Evolutionary conservation across 2,888 invertebrate genomes (phyloP), one percentile per base, ranked within the genome.

Genomic region (Bugulina stolonifera): DNA sequence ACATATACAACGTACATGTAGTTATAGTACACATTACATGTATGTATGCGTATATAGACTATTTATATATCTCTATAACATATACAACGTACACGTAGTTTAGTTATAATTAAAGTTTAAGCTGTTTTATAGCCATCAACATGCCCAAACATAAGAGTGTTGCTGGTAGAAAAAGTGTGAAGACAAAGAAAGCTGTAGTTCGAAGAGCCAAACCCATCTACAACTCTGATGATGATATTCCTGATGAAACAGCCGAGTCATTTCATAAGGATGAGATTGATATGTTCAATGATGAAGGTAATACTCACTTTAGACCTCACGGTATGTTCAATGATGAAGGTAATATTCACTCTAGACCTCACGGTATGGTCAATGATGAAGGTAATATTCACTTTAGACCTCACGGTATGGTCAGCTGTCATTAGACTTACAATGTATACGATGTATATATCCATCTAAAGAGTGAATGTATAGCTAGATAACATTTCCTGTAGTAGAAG

Each of bases 181-280:
- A 64, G n/a, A 64, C 27, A 32, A 64, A 32, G 32, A 64, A 64
- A n/a, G 32, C 32, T 10, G 27, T 27, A 3, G 10, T 32, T 32
- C 22, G 10, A 32, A 64, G 32, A 64, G 64, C 64, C n/a, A 64
- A 64, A 27, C 64, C 64, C 22, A 64, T 64, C 5, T 64, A 64
- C 32, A 27, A 25, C 27, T 64, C 64, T 32, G 64, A 64, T 34
- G 64, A 64, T 32, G 64, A 64, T 64, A 32, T 64, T 2, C 64
- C 64, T 32, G 64, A 64, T 32, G 64, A 64, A 34, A 29, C 64
- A 25, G 64, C 32, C 2, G 64, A 64, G 27, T 64, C 64, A 2
- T 64, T 64, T 32, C 32, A 64, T 32, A 64, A 64, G n/a, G 64
- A 64, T 64, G 64, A 27, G 25, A 64, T 64, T 14, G 64, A 64